Evolutionary conservation across 2,888 invertebrate genomes (phyloP).

Genomic region (Meiosimyza platycephala): DNA sequence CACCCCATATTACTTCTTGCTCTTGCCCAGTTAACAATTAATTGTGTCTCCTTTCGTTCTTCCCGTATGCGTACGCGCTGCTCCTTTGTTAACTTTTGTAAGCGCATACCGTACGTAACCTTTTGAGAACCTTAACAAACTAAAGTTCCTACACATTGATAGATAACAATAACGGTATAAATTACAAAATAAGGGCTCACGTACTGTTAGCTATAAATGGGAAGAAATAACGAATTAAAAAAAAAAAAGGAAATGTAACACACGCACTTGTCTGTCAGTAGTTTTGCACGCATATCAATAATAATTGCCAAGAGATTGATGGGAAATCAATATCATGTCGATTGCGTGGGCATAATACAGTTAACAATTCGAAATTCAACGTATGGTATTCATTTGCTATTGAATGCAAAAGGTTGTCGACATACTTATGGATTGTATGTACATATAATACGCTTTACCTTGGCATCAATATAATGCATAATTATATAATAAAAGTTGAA

Average conservation of each 20-base stretch:
- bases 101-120: slow-evolving; percentile 51
- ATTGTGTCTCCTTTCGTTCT: slow-evolving; percentile 54
- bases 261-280: slow-evolving; percentile 46
- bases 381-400: not conserved
- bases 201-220: too few relatives aligned
- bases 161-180: slow-evolving; percentile 13
- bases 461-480: not conserved
- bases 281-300: slow-evolving; percentile 44
- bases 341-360: too few relatives aligned
- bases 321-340: slow-evolving; percentile 52
- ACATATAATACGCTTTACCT: not conserved
- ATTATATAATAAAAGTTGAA: too few relatives aligned
- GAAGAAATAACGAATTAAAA: not conserved
- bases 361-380: too few relatives aligned
- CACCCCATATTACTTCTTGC: too few relatives aligned
- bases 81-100: slow-evolving; percentile 50
- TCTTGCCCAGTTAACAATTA: slow-evolving; percentile 50
- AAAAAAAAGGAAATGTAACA: slow-evolving; percentile 32
- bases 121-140: slow-evolving; percentile 27
- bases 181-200: not conserved
- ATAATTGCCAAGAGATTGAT: slow-evolving; percentile 44
- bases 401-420: not conserved
- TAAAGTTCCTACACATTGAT: not conserved
- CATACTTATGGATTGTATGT: too few relatives aligned
- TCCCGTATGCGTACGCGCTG: slow-evolving; percentile 54